phyloP scores from a whole-genome alignment of 2,113 vertebrate species.

The Cyanoderma ruficeps region DNA sequence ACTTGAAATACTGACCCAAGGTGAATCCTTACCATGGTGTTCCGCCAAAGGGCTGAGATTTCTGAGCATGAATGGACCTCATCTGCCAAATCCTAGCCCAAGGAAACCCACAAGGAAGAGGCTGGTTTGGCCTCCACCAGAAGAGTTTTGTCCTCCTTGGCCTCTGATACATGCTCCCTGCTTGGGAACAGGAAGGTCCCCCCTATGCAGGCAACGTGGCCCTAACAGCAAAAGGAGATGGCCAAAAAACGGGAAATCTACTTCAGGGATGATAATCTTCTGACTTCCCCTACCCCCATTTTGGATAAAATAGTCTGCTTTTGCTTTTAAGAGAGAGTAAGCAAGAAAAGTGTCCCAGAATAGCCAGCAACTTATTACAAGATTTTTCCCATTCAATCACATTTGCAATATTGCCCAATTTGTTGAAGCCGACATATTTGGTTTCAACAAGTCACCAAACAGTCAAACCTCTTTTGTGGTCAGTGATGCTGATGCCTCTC shows the following conservation, averaged over 20 bases:
- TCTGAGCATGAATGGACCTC: constrained; percentile 68
- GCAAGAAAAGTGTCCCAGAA: neutral
- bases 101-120: neutral
- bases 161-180: fast-evolving
- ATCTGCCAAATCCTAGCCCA: constrained; percentile 59
- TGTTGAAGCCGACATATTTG: neutral
- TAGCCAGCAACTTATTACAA: neutral
- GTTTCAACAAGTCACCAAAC: neutral
- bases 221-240: neutral
- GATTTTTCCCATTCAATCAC: neutral
- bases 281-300: fast-evolving
- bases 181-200: neutral
- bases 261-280: neutral
- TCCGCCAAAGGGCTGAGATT: constrained; percentile 72
- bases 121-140: neutral
- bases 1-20: neutral
- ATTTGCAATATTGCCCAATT: neutral
- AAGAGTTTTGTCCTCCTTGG: neutral
- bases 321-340: neutral
- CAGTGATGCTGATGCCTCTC: neutral
- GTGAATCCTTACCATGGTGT: constrained; percentile 73
- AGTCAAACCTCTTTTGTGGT: neutral
- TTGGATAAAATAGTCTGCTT: neutral
- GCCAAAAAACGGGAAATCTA: neutral
- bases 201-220: fast-evolving